Conservation (phyloP, 2,113 vertebrate genomes). For the cat (Felis catus) region DNA sequence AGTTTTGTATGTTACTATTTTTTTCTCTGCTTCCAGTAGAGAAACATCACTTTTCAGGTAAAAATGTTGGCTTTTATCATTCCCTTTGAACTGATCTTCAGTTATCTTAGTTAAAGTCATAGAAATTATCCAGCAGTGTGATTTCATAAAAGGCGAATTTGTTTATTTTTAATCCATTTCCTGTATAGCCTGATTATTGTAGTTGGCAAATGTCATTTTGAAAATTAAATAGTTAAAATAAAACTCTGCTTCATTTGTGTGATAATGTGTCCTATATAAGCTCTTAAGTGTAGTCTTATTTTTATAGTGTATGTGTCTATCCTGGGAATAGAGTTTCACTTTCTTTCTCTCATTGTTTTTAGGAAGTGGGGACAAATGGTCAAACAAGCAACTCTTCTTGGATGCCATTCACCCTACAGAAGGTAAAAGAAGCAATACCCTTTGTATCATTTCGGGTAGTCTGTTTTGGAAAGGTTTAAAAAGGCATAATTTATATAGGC, state of each 20-base stretch:
- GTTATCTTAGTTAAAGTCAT: slow-evolving; percentile 8
- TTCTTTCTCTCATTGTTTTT: slow-evolving; percentile 62
- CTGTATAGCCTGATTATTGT: not conserved
- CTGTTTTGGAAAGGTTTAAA: not conserved
- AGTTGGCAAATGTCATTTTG: slow-evolving; percentile 27
- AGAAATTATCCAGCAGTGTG: not conserved
- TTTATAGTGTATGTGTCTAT: not conserved
- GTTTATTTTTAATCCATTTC: slow-evolving; percentile 35
- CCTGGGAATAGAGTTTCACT: slow-evolving; percentile 36
- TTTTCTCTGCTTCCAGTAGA: slow-evolving; percentile 28
- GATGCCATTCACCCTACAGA: slow-evolving; percentile 78
- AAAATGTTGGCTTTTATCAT: slow-evolving; percentile 44
- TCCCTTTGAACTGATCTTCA: slow-evolving; percentile 41
- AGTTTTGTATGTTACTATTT: slow-evolving; percentile 28
- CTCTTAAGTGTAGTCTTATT: slow-evolving; percentile 11
- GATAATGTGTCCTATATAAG: slow-evolving; percentile 19
- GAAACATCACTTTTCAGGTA: slow-evolving; percentile 37
- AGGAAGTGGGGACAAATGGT: slow-evolving; percentile 79
- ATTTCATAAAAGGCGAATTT: slow-evolving; percentile 41
- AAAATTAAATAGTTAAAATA: slow-evolving; percentile 46
- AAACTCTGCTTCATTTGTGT: slow-evolving; percentile 53
- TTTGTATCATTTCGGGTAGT: not conserved
- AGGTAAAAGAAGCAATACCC: slow-evolving; percentile 61
- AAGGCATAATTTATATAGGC: not conserved
- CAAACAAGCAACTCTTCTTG: slow-evolving; percentile 77